Evolutionary conservation across 1,140 invertebrate genomes (phyloP).

Genomic region (Pseudomyrmex gracilis): DNA sequence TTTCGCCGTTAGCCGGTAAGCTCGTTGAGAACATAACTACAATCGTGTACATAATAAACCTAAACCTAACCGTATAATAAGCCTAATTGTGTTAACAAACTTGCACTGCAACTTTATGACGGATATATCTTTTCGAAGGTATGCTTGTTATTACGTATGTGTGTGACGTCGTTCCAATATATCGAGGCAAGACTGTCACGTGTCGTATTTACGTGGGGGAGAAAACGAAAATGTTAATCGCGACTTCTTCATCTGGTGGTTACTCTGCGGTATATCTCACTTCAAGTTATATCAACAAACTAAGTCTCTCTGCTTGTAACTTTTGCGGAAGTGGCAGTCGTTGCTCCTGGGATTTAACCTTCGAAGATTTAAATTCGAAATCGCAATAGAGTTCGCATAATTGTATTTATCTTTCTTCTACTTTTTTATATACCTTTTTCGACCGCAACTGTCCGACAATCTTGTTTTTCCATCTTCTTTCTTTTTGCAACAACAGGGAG

Average conservation of each 20-base stretch:
- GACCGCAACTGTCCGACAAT: too few relatives aligned
- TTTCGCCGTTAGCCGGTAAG: not conserved
- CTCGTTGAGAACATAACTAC: not conserved
- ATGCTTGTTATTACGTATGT: constrained; percentile 9
- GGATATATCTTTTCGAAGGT: not conserved
- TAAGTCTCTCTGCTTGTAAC: constrained; percentile 18
- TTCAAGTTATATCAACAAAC: not conserved
- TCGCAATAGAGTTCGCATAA: not conserved
- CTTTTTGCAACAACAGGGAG: too few relatives aligned
- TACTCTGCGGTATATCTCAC: constrained; percentile 24
- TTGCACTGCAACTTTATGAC: not conserved
- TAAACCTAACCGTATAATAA: too few relatives aligned
- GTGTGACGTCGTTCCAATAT: constrained; percentile 3
- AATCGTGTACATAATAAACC: not conserved
- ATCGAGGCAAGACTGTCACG: not conserved
- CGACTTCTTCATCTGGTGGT: constrained; percentile 19
- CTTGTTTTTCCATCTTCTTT: too few relatives aligned
- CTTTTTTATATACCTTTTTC: too few relatives aligned
- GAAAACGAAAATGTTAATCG: constrained; percentile 56
- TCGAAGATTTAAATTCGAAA: not conserved
- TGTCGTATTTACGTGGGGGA: not conserved
- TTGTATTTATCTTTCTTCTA: not conserved
- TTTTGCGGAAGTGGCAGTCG: constrained; percentile 3
- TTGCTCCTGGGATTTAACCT: not conserved
- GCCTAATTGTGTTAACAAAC: not conserved